Evolutionary conservation across 2,797 vertebrate genomes (phyloP).

Genomic region (Rhinoraja longicauda): DNA sequence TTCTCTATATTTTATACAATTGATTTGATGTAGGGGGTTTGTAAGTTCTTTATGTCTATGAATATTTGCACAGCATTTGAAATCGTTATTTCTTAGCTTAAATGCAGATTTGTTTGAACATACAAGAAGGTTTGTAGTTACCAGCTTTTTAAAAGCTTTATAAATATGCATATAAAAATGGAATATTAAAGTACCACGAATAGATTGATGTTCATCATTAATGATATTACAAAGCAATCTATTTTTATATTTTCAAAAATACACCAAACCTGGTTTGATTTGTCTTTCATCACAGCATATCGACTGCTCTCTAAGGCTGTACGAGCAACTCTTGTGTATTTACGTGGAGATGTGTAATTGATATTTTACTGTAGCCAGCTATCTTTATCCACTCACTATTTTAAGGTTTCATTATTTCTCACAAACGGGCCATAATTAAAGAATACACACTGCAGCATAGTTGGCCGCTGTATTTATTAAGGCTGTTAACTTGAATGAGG

Average conservation of each 20-base stretch:
- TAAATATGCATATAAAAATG: neutral
- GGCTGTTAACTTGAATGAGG: slow-evolving; percentile 25
- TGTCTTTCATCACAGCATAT: slow-evolving; percentile 6
- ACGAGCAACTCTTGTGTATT: slow-evolving; percentile 32
- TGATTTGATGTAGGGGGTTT: neutral
- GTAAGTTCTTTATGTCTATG: neutral
- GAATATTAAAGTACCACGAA: neutral
- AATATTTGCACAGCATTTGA: neutral
- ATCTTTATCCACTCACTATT: neutral
- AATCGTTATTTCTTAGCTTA: neutral
- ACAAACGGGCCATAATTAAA: neutral
- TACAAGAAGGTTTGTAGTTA: neutral
- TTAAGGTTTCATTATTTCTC: slow-evolving; percentile 35
- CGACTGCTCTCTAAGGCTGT: neutral
- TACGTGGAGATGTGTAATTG: slow-evolving; percentile 36
- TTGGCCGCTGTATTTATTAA: slow-evolving; percentile 21
- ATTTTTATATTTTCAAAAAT: neutral
- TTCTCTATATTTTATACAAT: neutral
- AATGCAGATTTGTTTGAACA: neutral
- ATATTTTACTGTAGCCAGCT: slow-evolving; percentile 32
- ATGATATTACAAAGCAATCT: neutral
- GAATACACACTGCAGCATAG: slow-evolving; percentile 18
- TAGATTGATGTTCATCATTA: neutral
- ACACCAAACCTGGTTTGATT: neutral
- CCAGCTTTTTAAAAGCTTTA: neutral